Evolutionary conservation across 2,888 invertebrate genomes (phyloP).

Genomic region (Caradrina kadenii): DNA sequence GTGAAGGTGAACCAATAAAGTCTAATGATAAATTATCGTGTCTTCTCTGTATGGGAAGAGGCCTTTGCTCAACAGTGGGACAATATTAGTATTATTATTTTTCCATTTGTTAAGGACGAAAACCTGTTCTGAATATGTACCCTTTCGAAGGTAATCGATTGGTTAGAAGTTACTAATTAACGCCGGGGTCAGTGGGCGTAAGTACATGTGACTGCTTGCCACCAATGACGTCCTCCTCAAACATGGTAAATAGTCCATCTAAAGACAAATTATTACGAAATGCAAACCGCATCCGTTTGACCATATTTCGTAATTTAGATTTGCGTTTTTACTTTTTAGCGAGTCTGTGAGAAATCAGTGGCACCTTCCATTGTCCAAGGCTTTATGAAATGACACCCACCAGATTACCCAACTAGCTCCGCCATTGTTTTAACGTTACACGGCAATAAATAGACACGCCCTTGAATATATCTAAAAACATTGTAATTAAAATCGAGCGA

Average conservation of each 20-base stretch:
- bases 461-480: constrained; percentile 69
- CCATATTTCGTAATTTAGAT: constrained; percentile 60
- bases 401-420: constrained; percentile 71
- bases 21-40: too few species aligned
- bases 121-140: not conserved
- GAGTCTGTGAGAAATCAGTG: constrained; percentile 76
- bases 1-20: too few species aligned
- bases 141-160: not conserved
- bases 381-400: constrained; percentile 81
- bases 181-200: not conserved
- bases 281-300: constrained; percentile 60
- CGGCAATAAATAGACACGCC: constrained; percentile 69
- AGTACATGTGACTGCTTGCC: not conserved
- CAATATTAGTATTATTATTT: too few species aligned
- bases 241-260: constrained; percentile 18
- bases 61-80: too few species aligned
- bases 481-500: constrained; percentile 69
- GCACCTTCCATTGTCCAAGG: constrained; percentile 75
- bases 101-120: not conserved
- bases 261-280: constrained; percentile 41
- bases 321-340: constrained; percentile 69
- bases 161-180: not conserved
- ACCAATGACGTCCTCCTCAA: not conserved
- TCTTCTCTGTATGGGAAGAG: too few species aligned
- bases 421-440: constrained; percentile 77